A percentile compares a stretch with the other conserved stretches of the same genome.
phyloP scores from a whole-genome alignment of 2,888 invertebrate species.

The Axea sp. region DNA sequence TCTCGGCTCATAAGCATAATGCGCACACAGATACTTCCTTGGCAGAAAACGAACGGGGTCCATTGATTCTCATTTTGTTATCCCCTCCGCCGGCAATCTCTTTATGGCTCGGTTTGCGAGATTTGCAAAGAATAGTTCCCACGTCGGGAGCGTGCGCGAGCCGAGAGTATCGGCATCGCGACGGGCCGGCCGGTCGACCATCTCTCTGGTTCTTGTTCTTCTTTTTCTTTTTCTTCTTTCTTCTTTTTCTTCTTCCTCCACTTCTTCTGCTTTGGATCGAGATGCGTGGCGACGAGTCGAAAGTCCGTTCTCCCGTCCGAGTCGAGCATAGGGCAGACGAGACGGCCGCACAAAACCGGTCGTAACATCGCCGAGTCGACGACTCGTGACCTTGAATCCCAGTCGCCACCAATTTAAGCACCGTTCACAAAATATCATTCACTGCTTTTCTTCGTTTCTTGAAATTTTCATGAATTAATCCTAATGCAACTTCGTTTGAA shows the following conservation, averaged over 20 bases:
- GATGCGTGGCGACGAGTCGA: slow-evolving; percentile 52
- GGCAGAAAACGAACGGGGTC: slow-evolving; percentile 58
- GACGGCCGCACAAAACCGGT: slow-evolving; percentile 66
- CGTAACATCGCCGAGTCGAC: slow-evolving; percentile 71
- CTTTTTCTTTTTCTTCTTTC: slow-evolving; percentile 27
- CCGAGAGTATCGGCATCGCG: slow-evolving; percentile 38
- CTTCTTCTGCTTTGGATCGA: slow-evolving; percentile 6
- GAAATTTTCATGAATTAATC: neutral
- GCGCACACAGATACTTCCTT: slow-evolving; percentile 48
- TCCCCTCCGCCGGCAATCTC: slow-evolving; percentile 37
- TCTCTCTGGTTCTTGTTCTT: slow-evolving; percentile 19
- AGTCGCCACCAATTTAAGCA: slow-evolving; percentile 67
- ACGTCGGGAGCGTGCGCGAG: slow-evolving; percentile 37
- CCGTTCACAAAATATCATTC: slow-evolving; percentile 59
- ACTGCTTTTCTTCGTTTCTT: slow-evolving; percentile 20
- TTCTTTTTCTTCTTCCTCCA: neutral
- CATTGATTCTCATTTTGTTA: slow-evolving; percentile 56
- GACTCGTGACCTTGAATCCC: slow-evolving; percentile 78
- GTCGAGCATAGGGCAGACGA: slow-evolving; percentile 42
- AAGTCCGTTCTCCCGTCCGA: slow-evolving; percentile 52
- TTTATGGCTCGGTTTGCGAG: slow-evolving; percentile 61
- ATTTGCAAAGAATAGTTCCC: slow-evolving; percentile 61
- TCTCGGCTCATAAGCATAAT: slow-evolving; percentile 54
- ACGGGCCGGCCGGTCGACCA: slow-evolving; percentile 30
- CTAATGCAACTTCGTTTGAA: no score